Evolutionary conservation across 2,797 vertebrate genomes (phyloP), one percentile per base, ranked within the genome.

Genomic region (Coregonus ussuriensis): DNA sequence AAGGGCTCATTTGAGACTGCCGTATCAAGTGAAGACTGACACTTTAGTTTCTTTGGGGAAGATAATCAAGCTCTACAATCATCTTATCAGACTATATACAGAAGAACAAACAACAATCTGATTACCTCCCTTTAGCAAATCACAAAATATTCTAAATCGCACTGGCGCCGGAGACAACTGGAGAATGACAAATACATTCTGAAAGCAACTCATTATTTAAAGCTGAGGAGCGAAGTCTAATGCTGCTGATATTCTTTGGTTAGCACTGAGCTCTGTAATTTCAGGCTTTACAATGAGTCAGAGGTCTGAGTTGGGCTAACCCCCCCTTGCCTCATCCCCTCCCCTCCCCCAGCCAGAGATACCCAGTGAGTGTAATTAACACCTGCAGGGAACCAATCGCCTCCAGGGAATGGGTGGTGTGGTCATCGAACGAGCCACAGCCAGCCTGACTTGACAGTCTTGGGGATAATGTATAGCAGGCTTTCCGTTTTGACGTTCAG

Each of bases 221-320:
- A 82, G 74, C 75, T 75, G 59, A 83, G 15, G 59, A 83, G 15
- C 66, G 68, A 74, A 21, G 68, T 85, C 72, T 77, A 76, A 83
- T 80, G 66, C 75, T 74, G 76, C 80, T 75, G 75, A 86, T 81
- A 80, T 79, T 68, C 75, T 77, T 79, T 77, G 81, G 71, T 88
- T 82, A 81, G 71, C 83, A 72, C 71, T 75, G 71, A 86, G 82
- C 85, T 87, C 85, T 91, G 83, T 88, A 81, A 90, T 91, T 88
- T 91, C 80, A 77, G 83, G 79, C 81, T 90, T 89, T 87, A 82
- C 82, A 74, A 84, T 85, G 87, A 91, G 79, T 89, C 89, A 88
- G 72, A 88, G 83, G 80, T 87, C 77, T 83, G 65, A 82, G 81
- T 74, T 82, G 82, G 29, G 7, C 59, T 63, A 63, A 63, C 56